Percentiles rank a stretch among this genome's conserved stretches.
Evolutionary conservation across 2,888 invertebrate genomes (phyloP).

Genomic region (Doris montereyensis): DNA sequence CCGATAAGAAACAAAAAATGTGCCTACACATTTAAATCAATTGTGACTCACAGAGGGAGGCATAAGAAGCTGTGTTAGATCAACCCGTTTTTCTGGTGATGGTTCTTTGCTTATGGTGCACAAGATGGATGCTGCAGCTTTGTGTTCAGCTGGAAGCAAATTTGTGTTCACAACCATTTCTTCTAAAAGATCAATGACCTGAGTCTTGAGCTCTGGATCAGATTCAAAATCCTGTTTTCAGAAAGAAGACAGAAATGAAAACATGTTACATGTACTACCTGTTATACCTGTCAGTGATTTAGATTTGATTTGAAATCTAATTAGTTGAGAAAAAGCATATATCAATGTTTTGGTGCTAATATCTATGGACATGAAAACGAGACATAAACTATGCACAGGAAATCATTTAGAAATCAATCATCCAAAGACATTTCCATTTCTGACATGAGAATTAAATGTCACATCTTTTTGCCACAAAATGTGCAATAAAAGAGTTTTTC

Average conservation of each 20-base stretch:
- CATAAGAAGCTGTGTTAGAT: slow-evolving; percentile 80
- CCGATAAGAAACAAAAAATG: not conserved
- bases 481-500: no score
- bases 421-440: no score
- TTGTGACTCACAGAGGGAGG: slow-evolving; percentile 77
- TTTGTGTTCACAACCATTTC: slow-evolving; percentile 87
- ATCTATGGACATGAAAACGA: no score
- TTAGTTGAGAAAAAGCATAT: no score
- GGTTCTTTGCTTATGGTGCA: slow-evolving; percentile 84
- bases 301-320: no score
- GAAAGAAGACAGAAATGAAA: not conserved
- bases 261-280: no score
- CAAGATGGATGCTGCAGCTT: slow-evolving; percentile 87
- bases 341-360: no score
- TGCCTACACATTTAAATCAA: not conserved
- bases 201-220: slow-evolving; percentile 80
- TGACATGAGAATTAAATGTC: no score
- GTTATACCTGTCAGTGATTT: no score
- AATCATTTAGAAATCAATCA: no score
- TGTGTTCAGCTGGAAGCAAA: slow-evolving; percentile 88
- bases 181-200: slow-evolving; percentile 89
- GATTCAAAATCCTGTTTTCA: slow-evolving; percentile 81
- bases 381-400: no score
- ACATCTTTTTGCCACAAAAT: no score
- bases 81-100: slow-evolving; percentile 77